Evolutionary conservation across 1,140 invertebrate genomes (phyloP).

Genomic region (Bombus impatiens): DNA sequence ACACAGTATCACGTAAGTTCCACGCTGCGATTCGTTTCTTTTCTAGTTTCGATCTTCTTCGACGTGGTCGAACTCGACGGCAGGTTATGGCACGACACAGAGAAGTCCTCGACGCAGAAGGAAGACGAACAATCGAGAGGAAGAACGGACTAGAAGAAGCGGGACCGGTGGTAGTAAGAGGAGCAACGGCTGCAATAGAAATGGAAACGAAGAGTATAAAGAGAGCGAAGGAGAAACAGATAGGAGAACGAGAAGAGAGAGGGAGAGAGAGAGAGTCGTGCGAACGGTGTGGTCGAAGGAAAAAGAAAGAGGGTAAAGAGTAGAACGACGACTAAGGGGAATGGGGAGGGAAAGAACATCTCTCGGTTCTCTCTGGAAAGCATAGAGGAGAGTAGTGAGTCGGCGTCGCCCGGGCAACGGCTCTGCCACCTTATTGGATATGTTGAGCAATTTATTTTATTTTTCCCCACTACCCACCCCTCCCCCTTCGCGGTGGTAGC

Average conservation of each 20-base stretch:
- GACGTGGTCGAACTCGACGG: slow-evolving; percentile 52
- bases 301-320: slow-evolving; percentile 24
- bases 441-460: slow-evolving; percentile 83
- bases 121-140: slow-evolving; percentile 56
- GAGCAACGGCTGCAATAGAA: not conserved
- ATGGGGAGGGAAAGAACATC: slow-evolving; percentile 57
- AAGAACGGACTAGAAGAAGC: slow-evolving; percentile 42
- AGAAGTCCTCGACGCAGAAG: slow-evolving; percentile 45
- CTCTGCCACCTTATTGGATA: slow-evolving; percentile 82
- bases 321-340: not conserved
- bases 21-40: slow-evolving; percentile 42
- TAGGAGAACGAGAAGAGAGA: not conserved
- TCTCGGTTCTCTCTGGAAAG: slow-evolving; percentile 67
- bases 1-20: slow-evolving; percentile 6
- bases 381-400: slow-evolving; percentile 74
- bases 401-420: slow-evolving; percentile 81
- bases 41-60: slow-evolving; percentile 52
- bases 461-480: slow-evolving; percentile 76
- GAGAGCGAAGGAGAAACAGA: not conserved
- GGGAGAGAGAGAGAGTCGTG: not conserved
- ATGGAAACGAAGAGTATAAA: not conserved
- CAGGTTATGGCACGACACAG: slow-evolving; percentile 56
- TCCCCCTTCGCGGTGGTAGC: slow-evolving; percentile 36
- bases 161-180: not conserved
- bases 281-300: slow-evolving; percentile 2